A percentile compares a stretch with the other conserved stretches of the same genome.
Conservation (phyloP, 1,140 invertebrate species). For the Heterodera schachtii region DNA sequence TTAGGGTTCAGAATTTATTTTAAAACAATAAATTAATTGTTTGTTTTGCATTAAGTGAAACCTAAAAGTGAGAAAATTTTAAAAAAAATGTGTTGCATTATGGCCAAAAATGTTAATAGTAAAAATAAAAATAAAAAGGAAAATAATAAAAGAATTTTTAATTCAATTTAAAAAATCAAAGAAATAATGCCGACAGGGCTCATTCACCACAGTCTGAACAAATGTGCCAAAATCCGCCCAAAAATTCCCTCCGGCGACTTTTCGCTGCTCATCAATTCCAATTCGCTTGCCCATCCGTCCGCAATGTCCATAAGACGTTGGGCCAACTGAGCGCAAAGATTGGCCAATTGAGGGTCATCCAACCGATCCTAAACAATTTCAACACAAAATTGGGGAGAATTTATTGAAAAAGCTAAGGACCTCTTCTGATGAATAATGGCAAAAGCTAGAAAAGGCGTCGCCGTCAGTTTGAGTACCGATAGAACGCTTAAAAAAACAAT, state of each 20-base stretch:
- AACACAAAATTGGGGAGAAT: background rate
- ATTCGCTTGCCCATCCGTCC: background rate
- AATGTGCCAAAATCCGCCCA: background rate
- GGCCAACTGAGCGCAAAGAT: background rate
- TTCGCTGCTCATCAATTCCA: background rate
- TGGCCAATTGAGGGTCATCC: background rate
- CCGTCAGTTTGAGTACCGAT: background rate
- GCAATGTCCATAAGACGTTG: background rate
- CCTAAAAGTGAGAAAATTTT: no score
- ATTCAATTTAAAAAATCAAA: background rate
- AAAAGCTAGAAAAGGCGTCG: background rate
- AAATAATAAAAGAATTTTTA: background rate
- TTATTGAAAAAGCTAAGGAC: background rate
- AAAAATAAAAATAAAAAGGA: background rate
- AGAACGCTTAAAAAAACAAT: background rate
- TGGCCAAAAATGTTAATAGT: background rate
- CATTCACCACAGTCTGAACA: background rate
- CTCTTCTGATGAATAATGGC: background rate
- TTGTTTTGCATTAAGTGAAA: background rate
- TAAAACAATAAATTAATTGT: no score
- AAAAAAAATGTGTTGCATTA: no score
- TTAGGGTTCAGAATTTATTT: no score
- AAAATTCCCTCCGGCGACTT: background rate
- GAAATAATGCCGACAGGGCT: background rate
- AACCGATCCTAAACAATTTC: background rate